Evolutionary conservation across 2,113 vertebrate species (phyloP).

Genomic region (Notiomystis cincta): DNA sequence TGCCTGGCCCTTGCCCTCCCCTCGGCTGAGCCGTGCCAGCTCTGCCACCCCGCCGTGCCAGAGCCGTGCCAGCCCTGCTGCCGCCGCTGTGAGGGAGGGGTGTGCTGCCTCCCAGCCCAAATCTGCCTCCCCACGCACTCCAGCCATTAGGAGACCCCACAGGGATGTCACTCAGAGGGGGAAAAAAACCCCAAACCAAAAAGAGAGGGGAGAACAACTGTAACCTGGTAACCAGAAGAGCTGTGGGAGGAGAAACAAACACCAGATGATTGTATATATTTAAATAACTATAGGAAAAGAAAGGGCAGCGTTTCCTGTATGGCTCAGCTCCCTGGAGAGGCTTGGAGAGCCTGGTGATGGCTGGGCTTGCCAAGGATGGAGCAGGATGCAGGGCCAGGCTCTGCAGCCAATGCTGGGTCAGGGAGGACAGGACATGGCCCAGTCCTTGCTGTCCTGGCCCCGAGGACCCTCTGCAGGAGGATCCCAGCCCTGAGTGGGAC

Average conservation of each 20-base stretch:
- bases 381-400: background rate
- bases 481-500: background rate
- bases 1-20: background rate
- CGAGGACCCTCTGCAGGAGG: background rate
- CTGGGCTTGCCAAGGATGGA: background rate
- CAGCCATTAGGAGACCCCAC: constrained; percentile 4
- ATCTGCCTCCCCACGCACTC: background rate
- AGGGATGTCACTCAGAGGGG: background rate
- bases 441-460: background rate
- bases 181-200: background rate
- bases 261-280: constrained; percentile 19
- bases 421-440: background rate
- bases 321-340: background rate
- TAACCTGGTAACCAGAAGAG: constrained; percentile 56
- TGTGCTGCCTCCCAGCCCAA: background rate
- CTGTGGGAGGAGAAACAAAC: constrained; percentile 62
- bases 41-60: background rate
- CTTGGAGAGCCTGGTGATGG: background rate
- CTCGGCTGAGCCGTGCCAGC: background rate
- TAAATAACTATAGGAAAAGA: constrained; percentile 5
- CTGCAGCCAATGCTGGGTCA: fast-evolving
- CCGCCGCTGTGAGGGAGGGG: background rate
- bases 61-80: background rate
- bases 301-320: background rate
- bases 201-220: background rate